Base-by-base conservation (phyloP, 1,140 invertebrate species). In the Atta texana region DNA sequence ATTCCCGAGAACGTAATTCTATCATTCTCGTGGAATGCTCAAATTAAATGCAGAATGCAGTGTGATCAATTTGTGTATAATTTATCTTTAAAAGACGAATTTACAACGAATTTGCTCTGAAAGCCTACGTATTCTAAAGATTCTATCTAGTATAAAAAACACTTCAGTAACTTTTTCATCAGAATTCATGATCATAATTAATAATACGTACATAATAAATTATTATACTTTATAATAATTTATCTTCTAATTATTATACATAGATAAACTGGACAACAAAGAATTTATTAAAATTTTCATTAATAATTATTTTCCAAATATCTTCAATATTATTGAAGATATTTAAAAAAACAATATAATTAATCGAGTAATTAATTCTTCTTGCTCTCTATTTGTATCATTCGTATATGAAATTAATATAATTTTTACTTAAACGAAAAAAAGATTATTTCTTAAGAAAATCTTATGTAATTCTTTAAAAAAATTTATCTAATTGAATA, bases 41-140 rank as follows among this genome's bases (percentile, higher is more conserved):
- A 74, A 82, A 82, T 82, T 74, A 82, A 82, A 74, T 84, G 28
- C 55, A 61, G 24, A 59, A 61, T 51, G 69, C 72, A 59, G 21
- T 69, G 24, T 16, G 24, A 69, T 69, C n/a, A 51, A 51, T 24
- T 68, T 68, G 31, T 39, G 39, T 34, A 61, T 61, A 82, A 82
- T 74, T 61, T 74, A 74, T 16, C 44, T 66, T 81, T 64, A 34
- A 49, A 75, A 57, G 71, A 51, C 39, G 10, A n/a, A 86, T 84
- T 71, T 84, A 63, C 49, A 51, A 34, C 0, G 31, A 34, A 34
- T 34, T 34, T 34, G 6, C 0, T 80, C 24, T 57, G 8, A 66
- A 80, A 16, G 18, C 39, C 8, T 31, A 16, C 39, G 1, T 12
- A 24, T 78, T 12, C 49, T 8, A 59, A 76, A 49, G 10, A 64